Percentiles rank a stretch among this genome's conserved stretches.
phyloP scores from a whole-genome alignment of 2,797 vertebrate species.

The Sitta carolinensis region DNA sequence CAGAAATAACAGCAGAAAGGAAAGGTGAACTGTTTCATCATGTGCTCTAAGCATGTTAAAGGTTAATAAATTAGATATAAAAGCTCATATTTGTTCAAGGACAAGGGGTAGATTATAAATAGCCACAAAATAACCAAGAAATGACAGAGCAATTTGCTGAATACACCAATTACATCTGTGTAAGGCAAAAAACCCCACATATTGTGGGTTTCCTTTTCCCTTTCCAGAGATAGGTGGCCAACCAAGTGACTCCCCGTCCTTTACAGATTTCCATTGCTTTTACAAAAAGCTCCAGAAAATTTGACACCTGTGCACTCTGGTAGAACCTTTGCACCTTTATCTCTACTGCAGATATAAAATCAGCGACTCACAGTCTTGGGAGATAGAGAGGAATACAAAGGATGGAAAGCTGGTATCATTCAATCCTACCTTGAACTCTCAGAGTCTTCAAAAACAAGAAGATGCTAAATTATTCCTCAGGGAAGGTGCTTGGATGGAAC shows the following conservation, averaged over 20 bases:
- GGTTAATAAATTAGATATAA: not conserved
- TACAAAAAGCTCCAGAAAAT: not conserved
- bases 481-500: not conserved
- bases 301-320: not conserved
- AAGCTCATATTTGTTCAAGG: not conserved
- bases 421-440: not conserved
- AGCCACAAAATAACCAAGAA: not conserved
- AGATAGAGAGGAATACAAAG: not conserved
- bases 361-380: fast-evolving
- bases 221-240: not conserved
- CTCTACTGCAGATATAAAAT: not conserved
- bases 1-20: not conserved
- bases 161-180: not conserved
- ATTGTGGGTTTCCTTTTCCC: not conserved
- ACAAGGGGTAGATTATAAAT: not conserved
- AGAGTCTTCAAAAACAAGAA: not conserved
- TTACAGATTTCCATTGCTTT: not conserved
- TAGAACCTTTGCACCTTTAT: not conserved
- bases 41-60: not conserved
- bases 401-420: not conserved
- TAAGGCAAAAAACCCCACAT: not conserved
- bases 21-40: not conserved
- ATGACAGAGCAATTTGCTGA: not conserved
- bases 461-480: not conserved
- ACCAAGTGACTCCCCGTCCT: not conserved